These are phyloP conservation scores for Pampusana beccarii DNA, from an alignment of 2,113 vertebrate genomes.

Conservation along the genomic window DNA sequence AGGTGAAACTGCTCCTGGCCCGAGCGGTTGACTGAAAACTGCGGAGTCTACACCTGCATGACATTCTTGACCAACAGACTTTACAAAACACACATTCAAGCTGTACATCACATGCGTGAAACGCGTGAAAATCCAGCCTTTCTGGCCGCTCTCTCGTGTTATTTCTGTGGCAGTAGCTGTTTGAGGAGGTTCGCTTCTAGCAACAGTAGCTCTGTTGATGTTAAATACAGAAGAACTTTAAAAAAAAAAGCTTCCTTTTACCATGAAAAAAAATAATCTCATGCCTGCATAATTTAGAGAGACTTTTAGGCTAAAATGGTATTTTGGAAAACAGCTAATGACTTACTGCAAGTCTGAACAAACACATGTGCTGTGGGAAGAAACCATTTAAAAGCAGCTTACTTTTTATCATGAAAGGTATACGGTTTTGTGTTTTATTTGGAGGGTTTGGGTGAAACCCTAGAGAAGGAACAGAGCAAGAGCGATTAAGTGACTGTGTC, in stretches of 20 bases:
- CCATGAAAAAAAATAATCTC: not conserved
- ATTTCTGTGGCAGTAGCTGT: not conserved
- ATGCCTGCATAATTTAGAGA: not conserved
- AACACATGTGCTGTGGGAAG: not conserved
- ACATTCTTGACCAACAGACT: not conserved
- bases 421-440: not conserved
- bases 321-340: not conserved
- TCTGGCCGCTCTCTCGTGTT: not conserved
- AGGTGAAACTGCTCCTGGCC: not conserved
- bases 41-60: not conserved
- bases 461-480: not conserved
- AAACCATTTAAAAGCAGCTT: not conserved
- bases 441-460: not conserved
- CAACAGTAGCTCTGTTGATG: not conserved
- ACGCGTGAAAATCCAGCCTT: not conserved
- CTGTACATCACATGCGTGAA: not conserved
- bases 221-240: not conserved
- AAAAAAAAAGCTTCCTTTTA: not conserved
- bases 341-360: not conserved
- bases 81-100: not conserved
- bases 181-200: not conserved
- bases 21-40: fast-evolving
- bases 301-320: not conserved
- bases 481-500: too few relatives aligned
- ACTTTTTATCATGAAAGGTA: not conserved